Base-by-base conservation (phyloP, 2,888 invertebrate genomes). In the Tetragnatha montana region DNA sequence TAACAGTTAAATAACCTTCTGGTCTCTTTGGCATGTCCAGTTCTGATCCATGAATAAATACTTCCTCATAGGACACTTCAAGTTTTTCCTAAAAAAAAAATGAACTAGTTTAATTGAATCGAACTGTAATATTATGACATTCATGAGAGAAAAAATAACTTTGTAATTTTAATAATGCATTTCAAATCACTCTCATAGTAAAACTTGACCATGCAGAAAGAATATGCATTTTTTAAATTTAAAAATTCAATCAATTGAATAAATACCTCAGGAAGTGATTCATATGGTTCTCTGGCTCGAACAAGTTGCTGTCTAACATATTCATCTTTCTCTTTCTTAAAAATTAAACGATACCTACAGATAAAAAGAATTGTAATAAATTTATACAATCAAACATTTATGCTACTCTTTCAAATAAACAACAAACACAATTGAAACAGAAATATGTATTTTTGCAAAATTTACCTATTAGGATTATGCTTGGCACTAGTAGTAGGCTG, bases 1-100 rank as follows among this genome's bases (percentile, higher is more conserved):
- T 94, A 95, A 96, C 96, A n/a, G 94, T 94, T 92, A 96, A 96
- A 92, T 96, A 95, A 98, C 98, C 99, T 0, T 95, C 94, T 0
- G 98, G 98, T 89, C 98, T 94, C 92, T 96, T 96, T 0, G 98
- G 98, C 89, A 94, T 93, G 87, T 93, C 93, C 8, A 94, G 91
- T 0, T 92, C 92, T 12, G 93, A 92, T 0, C 93, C 93, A 22
- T 92, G 92, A 35, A 91, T 89, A 86, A 93, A 93, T 8, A 93
- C 91, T 19, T 92, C 92, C 84, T 93, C 93, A 50, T 93, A 85
- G 35, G 92, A 92, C 17, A 91, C 91, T 78, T 93, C 92, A 19
- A 94, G 90, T 79, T 92, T 93, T 80, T 93, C 92, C 87, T 91
- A 22, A 60, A 85, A 81, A 50, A 35, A 75, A 1, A 10, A 14